Percentiles rank a stretch among this genome's conserved stretches.
Evolutionary conservation across 2,888 invertebrate genomes (phyloP).

Genomic region (Cetonia aurata): DNA sequence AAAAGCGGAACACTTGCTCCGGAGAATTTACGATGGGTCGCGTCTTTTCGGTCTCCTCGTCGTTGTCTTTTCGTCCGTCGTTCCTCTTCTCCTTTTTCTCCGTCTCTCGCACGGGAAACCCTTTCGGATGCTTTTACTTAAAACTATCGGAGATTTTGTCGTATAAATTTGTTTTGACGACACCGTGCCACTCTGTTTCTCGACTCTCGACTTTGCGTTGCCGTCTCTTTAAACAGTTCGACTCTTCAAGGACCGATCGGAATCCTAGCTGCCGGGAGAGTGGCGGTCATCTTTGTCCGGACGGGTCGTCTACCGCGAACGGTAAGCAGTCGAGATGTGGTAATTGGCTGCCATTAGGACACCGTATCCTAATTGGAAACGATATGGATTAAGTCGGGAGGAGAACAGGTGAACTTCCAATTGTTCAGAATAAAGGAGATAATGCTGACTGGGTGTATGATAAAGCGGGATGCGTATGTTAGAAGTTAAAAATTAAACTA

Average conservation of each 20-base stretch:
- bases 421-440: slow-evolving; percentile 2
- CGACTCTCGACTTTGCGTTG: slow-evolving; percentile 7
- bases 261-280: slow-evolving; percentile 9
- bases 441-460: background rate
- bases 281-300: slow-evolving; percentile 13
- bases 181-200: slow-evolving; percentile 24
- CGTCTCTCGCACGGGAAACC: slow-evolving; percentile 7
- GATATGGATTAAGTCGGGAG: background rate
- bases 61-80: slow-evolving; percentile 19
- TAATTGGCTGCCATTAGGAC: slow-evolving; percentile 44
- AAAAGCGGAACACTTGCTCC: slow-evolving; percentile 39
- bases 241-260: background rate
- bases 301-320: slow-evolving; percentile 9
- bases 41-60: slow-evolving; percentile 26
- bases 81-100: slow-evolving; percentile 23
- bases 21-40: slow-evolving; percentile 33
- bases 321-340: slow-evolving; percentile 36
- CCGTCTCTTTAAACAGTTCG: slow-evolving; percentile 24
- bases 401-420: slow-evolving; percentile 28
- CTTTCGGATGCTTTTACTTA: slow-evolving; percentile 23
- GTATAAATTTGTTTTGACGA: slow-evolving; percentile 40
- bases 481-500: slow-evolving; percentile 12
- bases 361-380: slow-evolving; percentile 43
- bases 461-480: background rate
- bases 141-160: slow-evolving; percentile 37